Percentiles rank a stretch among this genome's conserved stretches.
Conservation (phyloP, 2,888 invertebrate genomes). For the Altica lythri region DNA sequence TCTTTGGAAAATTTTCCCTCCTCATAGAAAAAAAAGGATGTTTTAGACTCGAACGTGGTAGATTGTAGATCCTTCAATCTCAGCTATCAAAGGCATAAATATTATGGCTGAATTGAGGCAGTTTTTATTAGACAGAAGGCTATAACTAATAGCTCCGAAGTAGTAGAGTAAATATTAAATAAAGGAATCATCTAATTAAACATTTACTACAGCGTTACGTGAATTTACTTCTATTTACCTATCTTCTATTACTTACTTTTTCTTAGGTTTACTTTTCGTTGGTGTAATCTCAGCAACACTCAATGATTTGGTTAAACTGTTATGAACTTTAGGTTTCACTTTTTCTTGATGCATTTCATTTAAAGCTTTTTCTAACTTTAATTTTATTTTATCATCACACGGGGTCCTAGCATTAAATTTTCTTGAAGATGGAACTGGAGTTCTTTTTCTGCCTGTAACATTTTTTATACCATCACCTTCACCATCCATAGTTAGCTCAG, state of each 20-base stretch:
- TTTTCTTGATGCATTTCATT: constrained; percentile 22
- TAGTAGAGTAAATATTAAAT: no score
- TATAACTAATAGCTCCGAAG: no score
- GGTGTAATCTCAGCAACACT: constrained; percentile 50
- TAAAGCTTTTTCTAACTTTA: constrained; percentile 42
- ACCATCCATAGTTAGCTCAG: constrained; percentile 35
- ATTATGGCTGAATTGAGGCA: no score
- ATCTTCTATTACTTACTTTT: constrained; percentile 35
- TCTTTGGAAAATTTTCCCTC: no score
- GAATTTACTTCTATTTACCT: no score
- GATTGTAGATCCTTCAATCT: no score
- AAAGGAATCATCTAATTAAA: no score
- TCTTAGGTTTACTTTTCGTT: constrained; percentile 40
- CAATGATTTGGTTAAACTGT: constrained; percentile 34
- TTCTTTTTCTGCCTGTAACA: constrained; percentile 36
- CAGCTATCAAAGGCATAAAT: no score
- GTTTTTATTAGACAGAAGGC: no score
- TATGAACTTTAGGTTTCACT: constrained; percentile 15
- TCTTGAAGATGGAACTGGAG: constrained; percentile 46
- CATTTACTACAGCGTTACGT: no score
- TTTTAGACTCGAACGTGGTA: no score
- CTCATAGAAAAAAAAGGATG: no score
- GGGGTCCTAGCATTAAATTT: constrained; percentile 44
- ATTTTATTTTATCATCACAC: constrained; percentile 34
- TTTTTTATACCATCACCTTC: constrained; percentile 46